A percentile compares a stretch with the other conserved stretches of the same genome.
phyloP scores from a whole-genome alignment of 1,140 invertebrate genomes.

The Temnothorax longispinosus region DNA sequence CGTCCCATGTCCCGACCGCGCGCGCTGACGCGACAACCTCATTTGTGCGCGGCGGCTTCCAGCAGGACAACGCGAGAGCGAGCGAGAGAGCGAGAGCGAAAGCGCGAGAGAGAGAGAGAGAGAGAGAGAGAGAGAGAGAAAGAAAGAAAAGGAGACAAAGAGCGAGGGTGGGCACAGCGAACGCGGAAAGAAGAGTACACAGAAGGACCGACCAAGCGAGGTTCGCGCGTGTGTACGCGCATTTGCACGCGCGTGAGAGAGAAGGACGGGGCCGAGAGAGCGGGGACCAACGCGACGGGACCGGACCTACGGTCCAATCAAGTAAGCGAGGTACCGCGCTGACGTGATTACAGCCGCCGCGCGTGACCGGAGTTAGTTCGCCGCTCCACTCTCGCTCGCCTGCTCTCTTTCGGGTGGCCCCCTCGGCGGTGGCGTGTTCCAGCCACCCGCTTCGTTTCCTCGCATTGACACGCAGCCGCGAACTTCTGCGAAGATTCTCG shows the following conservation, averaged over 20 bases:
- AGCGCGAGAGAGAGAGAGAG: constrained; percentile 53
- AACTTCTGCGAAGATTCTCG: not conserved
- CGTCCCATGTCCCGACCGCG: constrained; percentile 76
- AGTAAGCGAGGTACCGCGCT: constrained; percentile 76
- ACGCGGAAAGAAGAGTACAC: constrained; percentile 47
- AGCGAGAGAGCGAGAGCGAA: constrained; percentile 46
- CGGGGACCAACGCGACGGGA: constrained; percentile 66
- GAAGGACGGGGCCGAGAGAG: constrained; percentile 49
- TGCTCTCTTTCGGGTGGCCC: constrained; percentile 63
- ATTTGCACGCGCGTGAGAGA: constrained; percentile 13
- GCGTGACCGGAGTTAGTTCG: constrained; percentile 82
- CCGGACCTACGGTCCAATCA: constrained; percentile 79
- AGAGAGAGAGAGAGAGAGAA: constrained; percentile 35
- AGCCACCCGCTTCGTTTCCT: constrained; percentile 57
- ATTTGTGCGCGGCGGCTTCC: constrained; percentile 83
- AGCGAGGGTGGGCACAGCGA: constrained; percentile 44
- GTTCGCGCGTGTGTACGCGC: constrained; percentile 37
- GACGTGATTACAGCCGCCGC: constrained; percentile 83
- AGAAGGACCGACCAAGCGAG: constrained; percentile 18
- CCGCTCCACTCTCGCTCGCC: constrained; percentile 61
- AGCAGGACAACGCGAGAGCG: constrained; percentile 53
- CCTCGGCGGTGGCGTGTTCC: constrained; percentile 26
- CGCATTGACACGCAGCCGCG: not conserved
- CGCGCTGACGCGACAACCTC: constrained; percentile 84
- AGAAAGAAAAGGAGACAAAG: constrained; percentile 62